These are phyloP conservation scores for Popillia japonica DNA, from an alignment of 1,140 invertebrate species.

Conservation along the genomic window DNA sequence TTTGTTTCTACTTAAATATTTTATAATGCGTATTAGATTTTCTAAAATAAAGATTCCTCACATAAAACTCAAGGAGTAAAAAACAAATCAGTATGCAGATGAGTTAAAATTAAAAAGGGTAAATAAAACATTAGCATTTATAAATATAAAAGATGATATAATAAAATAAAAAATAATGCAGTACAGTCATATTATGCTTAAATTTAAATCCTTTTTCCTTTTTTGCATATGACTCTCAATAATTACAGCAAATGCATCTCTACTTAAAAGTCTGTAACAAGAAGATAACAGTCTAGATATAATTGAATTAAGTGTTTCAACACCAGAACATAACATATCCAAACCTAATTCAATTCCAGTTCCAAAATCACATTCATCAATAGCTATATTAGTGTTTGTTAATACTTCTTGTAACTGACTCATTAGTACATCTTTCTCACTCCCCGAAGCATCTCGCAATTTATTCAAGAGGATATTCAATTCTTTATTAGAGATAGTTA, in stretches of 20 bases:
- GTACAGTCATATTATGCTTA: conserved; percentile 54
- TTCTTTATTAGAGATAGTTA: conserved; percentile 56
- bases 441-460: conserved; percentile 68
- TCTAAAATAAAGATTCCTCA: too few relatives aligned
- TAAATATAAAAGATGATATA: not conserved
- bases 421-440: conserved; percentile 69
- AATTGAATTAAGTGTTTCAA: conserved; percentile 71
- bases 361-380: conserved; percentile 95
- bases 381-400: conserved; percentile 84
- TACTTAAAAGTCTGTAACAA: conserved; percentile 80
- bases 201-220: conserved; percentile 62
- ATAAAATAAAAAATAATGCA: not conserved
- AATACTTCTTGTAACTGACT: conserved; percentile 79
- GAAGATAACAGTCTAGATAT: conserved; percentile 72
- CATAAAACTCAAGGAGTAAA: too few relatives aligned
- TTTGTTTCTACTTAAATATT: too few relatives aligned
- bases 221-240: conserved; percentile 72
- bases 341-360: conserved; percentile 88
- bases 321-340: conserved; percentile 82
- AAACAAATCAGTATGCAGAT: too few relatives aligned
- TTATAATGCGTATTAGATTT: too few relatives aligned
- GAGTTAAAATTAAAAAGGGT: not conserved
- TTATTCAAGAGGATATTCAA: conserved; percentile 78
- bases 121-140: not conserved
- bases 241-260: conserved; percentile 79